Base-by-base conservation (phyloP, 2,113 vertebrate species). In the Etia nguti region DNA sequence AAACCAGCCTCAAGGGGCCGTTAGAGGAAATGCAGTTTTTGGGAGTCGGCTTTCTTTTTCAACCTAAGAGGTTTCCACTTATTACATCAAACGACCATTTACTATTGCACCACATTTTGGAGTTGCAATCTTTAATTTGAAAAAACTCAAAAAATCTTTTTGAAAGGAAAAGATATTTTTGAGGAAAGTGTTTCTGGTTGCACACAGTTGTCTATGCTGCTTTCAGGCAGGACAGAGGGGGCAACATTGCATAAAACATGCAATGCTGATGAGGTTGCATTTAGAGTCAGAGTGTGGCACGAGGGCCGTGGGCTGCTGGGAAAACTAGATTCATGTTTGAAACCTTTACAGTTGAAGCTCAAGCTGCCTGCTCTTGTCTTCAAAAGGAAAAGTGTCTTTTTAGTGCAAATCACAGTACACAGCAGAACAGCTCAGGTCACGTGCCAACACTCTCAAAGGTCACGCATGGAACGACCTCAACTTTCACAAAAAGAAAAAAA, bases 161-260 rank as follows among this genome's bases (percentile, higher is more conserved):
- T 85, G 36, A 93, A 93, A 92, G 60, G 60, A 65, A 65, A 65
- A 65, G 1, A 38, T 65, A 65, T 65, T 65, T 65, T 86, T 24
- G 46, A 77, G 24, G 6, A 75, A 87, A 70, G n/a, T 10, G 31
- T 82, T 94, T 93, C 79, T 84, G 91, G 56, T 93, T 92, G 81
- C 82, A 73, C 91, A 92, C 80, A 92, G 86, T 90, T 91, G 88
- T 90, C 86, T 92, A 89, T 75, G 54, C 79, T 52, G 79, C 81
- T 89, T 92, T 83, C 86, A 20, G 56, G 80, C 84, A 92, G 90
- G 89, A 91, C 90, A 92, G 92, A 93, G 86, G 90, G 88, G 86
- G 83, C 50, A 56, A 31, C 81, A 81, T 91, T 87, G 82, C 93
- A 93, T 93, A 89, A 94, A 94, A 94, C 83, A 90, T 95, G 92